Conservation (phyloP, 1,140 invertebrate genomes). For the Metaphire vulgaris region DNA sequence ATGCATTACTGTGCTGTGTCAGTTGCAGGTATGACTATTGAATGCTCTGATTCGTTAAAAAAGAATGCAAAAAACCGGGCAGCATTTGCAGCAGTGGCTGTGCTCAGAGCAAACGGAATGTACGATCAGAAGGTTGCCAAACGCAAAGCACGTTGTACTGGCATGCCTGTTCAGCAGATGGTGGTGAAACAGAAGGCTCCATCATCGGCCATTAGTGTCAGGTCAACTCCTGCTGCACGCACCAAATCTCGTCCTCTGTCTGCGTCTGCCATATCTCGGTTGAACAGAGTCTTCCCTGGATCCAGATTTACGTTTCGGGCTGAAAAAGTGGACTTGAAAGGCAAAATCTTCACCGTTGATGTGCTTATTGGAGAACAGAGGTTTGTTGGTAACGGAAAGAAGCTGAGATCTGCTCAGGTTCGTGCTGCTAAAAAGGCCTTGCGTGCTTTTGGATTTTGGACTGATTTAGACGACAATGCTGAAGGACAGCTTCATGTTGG, state of each 20-base stretch:
- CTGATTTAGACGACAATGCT: neutral
- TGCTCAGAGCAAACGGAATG: neutral
- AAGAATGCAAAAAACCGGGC: neutral
- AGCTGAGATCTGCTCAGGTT: neutral
- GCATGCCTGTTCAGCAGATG: neutral
- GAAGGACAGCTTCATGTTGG: neutral
- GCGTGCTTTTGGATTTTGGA: neutral
- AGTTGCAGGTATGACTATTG: neutral
- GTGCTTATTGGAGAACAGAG: neutral
- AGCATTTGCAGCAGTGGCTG: neutral
- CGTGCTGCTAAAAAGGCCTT: neutral
- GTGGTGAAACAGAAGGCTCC: too few relatives aligned
- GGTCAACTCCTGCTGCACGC: too few relatives aligned
- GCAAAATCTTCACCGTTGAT: neutral
- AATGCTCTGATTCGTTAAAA: neutral
- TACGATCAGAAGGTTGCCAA: neutral
- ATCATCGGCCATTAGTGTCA: too few relatives aligned
- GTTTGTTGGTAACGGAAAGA: neutral
- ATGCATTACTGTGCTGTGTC: neutral
- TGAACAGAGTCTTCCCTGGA: neutral
- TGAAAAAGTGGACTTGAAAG: neutral
- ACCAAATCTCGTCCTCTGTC: too few relatives aligned
- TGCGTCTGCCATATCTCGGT: neutral
- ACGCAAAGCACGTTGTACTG: neutral
- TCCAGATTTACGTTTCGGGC: neutral